Evolutionary conservation across 64 coral and sea anemone species (phyloP).

Genomic region (Catalaphyllia jardinei): DNA sequence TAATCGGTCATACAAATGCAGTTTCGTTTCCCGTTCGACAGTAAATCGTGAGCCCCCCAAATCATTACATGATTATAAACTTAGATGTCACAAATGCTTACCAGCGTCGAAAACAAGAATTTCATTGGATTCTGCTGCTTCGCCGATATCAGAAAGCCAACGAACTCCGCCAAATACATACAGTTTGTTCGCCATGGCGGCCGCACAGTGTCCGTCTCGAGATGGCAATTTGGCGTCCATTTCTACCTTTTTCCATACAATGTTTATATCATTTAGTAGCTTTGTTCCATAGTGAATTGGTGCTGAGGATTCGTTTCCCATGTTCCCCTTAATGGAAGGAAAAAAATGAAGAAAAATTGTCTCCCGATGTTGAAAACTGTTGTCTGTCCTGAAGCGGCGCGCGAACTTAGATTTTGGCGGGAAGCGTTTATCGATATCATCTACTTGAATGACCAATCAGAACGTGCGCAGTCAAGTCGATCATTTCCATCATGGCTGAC

Average conservation of each 20-base stretch:
- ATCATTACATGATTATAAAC: neutral
- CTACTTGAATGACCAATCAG: neutral
- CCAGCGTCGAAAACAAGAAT: conserved; percentile 72
- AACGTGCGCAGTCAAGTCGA: neutral
- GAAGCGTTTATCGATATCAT: neutral
- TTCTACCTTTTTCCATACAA: conserved; percentile 56
- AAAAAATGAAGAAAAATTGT: neutral
- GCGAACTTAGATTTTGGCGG: conserved; percentile 29
- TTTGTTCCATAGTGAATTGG: conserved; percentile 60
- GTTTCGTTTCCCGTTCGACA: too few species aligned
- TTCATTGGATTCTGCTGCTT: conserved; percentile 71
- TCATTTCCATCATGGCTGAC: conserved; percentile 41
- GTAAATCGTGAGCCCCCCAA: too few species aligned
- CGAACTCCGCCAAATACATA: conserved; percentile 79
- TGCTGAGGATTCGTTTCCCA: conserved; percentile 80
- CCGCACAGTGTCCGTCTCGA: conserved; percentile 78
- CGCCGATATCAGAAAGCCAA: conserved; percentile 55
- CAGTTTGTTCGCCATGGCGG: conserved; percentile 59
- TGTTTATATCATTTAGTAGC: conserved; percentile 65
- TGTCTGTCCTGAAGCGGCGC: too few species aligned
- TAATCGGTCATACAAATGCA: too few species aligned
- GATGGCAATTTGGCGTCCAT: conserved; percentile 46
- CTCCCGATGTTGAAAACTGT: neutral
- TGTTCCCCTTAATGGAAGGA: conserved; percentile 8
- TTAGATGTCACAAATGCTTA: conserved; percentile 3